Base-by-base conservation (phyloP, 1,140 invertebrate species). In the Chironomus tepperi region DNA sequence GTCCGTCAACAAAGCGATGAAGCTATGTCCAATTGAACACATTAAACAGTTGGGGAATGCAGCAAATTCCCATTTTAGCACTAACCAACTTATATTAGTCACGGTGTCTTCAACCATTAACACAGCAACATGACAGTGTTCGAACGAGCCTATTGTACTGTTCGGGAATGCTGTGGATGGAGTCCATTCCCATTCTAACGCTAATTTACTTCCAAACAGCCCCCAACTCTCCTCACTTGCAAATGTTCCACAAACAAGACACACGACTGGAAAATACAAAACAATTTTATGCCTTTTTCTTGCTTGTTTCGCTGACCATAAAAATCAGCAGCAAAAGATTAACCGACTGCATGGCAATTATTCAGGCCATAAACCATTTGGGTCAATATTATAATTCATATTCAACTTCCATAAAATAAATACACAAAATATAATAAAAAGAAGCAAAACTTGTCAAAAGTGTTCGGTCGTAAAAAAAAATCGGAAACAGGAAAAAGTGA, bases 231-330 rank as follows among this genome's bases (percentile, higher is more conserved):
- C 43, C 43, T 2, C 43, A 47, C 15, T 1, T 15, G 8, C 8
- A n/a, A n/a, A 12, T 57, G 7, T 15, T 12, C 15, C 7, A n/a
- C 47, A 57, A 9, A 57, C n/a, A 5, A 57, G 47, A 57, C 10
- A 57, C 12, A 57, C 8, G 15, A 57, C 12, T 57, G n/a, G n/a
- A 57, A 57, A 57, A 57, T 57, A 57, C 47, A 57, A 57, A 57
- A 57, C 47, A 57, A 57, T 57, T 57, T 57, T 57, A 57, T 57
- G 47, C 47, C 47, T n/a, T 34, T 34, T 57, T 57, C 47, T 57
- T 57, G 7, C 47, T 57, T 57, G 47, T 57, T 57, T n/a, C 47
- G 47, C 10, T 57, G n/a, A n/a, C 8, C n/a, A 57, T 57, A 57
- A 57, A 57, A 57, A 57, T 57, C 47, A 57, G 47, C 47, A 34